Percentiles rank a stretch among this genome's conserved stretches.
Evolutionary conservation across 2,113 vertebrate genomes (phyloP).

Genomic region (Conger conger): DNA sequence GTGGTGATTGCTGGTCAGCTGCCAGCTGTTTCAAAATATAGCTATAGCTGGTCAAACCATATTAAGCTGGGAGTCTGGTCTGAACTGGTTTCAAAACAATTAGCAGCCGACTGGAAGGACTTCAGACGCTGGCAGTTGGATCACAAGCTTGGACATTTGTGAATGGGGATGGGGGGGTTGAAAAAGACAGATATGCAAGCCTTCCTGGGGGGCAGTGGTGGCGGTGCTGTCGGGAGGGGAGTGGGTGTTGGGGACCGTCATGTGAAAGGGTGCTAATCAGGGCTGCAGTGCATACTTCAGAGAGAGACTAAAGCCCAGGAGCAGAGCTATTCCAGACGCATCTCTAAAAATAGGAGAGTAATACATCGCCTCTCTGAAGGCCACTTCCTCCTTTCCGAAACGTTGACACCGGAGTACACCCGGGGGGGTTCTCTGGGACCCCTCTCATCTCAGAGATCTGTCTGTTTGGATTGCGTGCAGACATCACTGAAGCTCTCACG

Average conservation of each 20-base stretch:
- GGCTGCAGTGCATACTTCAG: not conserved
- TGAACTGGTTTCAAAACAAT: too few species aligned
- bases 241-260: not conserved
- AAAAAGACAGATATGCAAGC: not conserved
- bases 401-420: not conserved
- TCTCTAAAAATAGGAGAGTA: not conserved
- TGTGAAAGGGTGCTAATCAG: not conserved
- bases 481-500: not conserved
- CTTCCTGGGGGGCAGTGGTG: not conserved
- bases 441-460: not conserved
- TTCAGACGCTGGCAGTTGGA: slow-evolving; percentile 4
- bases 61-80: too few species aligned
- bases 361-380: not conserved
- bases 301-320: not conserved
- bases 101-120: slow-evolving; percentile 12
- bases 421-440: not conserved
- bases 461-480: not conserved
- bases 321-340: not conserved
- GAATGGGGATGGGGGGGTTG: not conserved
- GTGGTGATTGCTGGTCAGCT: too few species aligned
- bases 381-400: not conserved
- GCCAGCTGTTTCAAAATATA: too few species aligned
- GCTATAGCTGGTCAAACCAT: too few species aligned
- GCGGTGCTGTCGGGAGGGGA: not conserved
- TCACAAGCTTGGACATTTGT: not conserved